Base-by-base conservation (phyloP, 2,888 invertebrate species). In the Clostera curtula region DNA sequence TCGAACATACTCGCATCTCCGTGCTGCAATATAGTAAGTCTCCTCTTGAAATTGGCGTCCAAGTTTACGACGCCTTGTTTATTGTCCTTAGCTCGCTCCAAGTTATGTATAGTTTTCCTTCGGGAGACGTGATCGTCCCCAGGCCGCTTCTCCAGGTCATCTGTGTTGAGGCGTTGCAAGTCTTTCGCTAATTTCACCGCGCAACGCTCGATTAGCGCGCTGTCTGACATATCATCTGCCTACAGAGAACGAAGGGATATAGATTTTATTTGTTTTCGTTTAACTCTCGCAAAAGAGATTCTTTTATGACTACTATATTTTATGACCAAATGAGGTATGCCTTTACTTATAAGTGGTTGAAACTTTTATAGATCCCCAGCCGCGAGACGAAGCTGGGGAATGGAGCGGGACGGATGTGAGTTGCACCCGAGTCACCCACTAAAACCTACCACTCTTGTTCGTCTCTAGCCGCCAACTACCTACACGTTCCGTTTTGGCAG, bases 31-130 rank as follows among this genome's bases (percentile, higher is more conserved):
- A 92, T 92, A 29, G 93, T 90, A 64, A 96, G 93, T 17, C 97
- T 86, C 49, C 96, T 93, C 57, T 95, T 93, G 75, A 97, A 97
- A 10, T 96, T 97, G 10, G 96, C 95, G 66, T 97, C 97, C 27
- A 97, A 80, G 1, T 97, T 97, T 39, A 94, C 91, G 39, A 93
- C 92, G 45, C 91, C 93, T 17, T 92, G 88, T 31, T 93, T 91
- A 46, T 90, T 91, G 51, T 92, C 90, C 3, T 93, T 87, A 5
- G 93, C 90, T 42, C 92, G 90, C 61, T 97, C 97, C 29, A 97
- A 79, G 60, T 96, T 95, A 58, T 93, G 92, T 31, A 97, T 91
- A 0, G 96, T 96, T 61, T 92, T 91, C 34, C 96, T 84, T 16
- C 93, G 80, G 2, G 92, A 90, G 7, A 93, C 90, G 30, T 91